Percentiles rank a stretch among this genome's conserved stretches.
Evolutionary conservation across 37 sponge, comb jelly and placozoan genomes (phyloP).

Genomic region (Geodia barretti): DNA sequence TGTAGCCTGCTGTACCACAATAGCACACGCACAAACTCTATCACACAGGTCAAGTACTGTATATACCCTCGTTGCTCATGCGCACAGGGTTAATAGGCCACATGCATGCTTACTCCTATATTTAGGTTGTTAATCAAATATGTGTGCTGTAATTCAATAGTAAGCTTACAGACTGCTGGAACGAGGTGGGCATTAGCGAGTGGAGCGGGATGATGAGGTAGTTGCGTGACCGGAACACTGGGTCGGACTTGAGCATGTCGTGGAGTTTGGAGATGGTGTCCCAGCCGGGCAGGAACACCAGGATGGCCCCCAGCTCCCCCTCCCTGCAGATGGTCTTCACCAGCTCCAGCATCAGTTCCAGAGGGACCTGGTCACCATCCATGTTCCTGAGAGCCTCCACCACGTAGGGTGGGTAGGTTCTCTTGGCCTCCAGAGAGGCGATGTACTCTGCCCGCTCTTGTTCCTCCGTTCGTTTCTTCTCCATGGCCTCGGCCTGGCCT

Average conservation of each 20-base stretch:
- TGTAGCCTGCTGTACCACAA: too few relatives aligned
- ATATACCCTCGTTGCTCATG: too few relatives aligned
- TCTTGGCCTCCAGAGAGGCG: slow-evolving; percentile 25
- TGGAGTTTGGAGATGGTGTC: slow-evolving; percentile 67
- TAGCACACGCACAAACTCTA: too few relatives aligned
- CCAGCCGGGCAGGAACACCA: slow-evolving; percentile 80
- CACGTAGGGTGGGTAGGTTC: slow-evolving; percentile 30
- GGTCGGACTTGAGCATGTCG: slow-evolving; percentile 56
- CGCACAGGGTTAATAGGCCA: too few relatives aligned
- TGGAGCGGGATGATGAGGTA: slow-evolving; percentile 81
- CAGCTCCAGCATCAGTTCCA: slow-evolving; percentile 35
- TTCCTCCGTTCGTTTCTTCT: slow-evolving; percentile 21
- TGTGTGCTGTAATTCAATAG: too few relatives aligned
- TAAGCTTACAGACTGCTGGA: slow-evolving; percentile 64
- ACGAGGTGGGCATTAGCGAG: slow-evolving; percentile 75
- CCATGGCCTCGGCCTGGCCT: too few relatives aligned
- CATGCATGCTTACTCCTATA: too few relatives aligned
- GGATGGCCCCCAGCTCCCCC: slow-evolving; percentile 67
- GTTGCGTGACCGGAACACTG: slow-evolving; percentile 43
- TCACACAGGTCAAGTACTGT: too few relatives aligned
- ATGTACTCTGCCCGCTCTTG: slow-evolving; percentile 21
- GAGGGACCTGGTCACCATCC: slow-evolving; percentile 41
- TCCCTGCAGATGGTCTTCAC: slow-evolving; percentile 40
- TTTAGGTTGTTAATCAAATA: too few relatives aligned
- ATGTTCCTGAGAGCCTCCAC: slow-evolving; percentile 24